phyloP scores from a whole-genome alignment of 1,140 invertebrate species.

The Ostrea edulis region DNA sequence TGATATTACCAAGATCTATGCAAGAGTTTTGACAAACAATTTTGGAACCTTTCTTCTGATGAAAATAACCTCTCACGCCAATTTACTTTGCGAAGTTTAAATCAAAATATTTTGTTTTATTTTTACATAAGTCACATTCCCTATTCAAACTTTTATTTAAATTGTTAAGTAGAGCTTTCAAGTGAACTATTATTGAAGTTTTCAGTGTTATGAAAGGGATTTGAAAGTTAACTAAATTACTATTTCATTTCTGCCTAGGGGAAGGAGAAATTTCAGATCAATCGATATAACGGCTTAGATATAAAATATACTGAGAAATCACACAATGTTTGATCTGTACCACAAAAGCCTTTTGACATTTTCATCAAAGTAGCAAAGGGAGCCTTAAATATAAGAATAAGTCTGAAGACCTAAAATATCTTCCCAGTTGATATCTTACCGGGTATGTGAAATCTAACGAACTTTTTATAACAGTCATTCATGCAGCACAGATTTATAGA shows the following conservation, averaged over 20 bases:
- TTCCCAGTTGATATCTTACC: no score
- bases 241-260: no score
- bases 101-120: no score
- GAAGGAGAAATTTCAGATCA: background rate
- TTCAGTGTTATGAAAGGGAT: background rate
- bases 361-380: background rate
- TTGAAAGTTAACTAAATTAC: no score
- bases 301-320: background rate
- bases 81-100: no score
- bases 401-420: background rate
- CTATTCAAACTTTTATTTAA: background rate
- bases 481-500: no score
- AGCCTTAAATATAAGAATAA: background rate
- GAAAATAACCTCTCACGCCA: no score
- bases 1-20: no score
- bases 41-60: no score
- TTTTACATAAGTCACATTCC: background rate
- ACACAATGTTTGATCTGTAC: background rate
- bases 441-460: no score
- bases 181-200: background rate
- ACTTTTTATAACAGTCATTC: no score
- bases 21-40: no score
- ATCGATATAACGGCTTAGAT: background rate
- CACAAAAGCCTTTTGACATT: background rate
- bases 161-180: background rate